Conservation (phyloP, 2,113 vertebrate genomes). For the Porphyrio hochstetteri region DNA sequence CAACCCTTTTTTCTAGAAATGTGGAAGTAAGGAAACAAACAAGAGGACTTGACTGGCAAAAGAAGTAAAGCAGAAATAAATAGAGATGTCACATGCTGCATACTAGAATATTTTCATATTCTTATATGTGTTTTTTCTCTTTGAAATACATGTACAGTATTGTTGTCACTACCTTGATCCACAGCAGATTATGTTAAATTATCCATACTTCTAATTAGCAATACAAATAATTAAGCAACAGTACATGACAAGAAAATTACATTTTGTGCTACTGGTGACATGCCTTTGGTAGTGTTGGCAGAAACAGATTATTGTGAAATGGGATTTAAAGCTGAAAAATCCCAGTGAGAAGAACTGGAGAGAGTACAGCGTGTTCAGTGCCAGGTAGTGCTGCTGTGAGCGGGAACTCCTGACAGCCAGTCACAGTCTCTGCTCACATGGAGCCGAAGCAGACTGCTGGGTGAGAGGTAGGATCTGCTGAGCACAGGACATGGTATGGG, state of each 20-base stretch:
- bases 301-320: conserved; percentile 26
- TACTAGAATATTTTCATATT: neutral
- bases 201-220: conserved; percentile 43
- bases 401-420: neutral
- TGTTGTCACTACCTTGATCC: neutral
- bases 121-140: neutral
- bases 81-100: neutral
- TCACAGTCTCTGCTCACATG: neutral
- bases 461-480: neutral
- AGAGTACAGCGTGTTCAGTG: neutral
- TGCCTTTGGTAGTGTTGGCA: conserved; percentile 26
- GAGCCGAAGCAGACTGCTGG: neutral
- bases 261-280: conserved; percentile 33
- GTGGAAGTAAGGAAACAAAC: neutral
- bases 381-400: neutral
- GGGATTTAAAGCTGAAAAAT: neutral
- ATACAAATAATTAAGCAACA: conserved; percentile 63
- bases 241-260: conserved; percentile 60
- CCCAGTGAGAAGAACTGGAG: neutral
- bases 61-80: neutral
- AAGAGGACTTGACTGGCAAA: neutral
- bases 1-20: neutral
- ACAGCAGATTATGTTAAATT: conserved; percentile 35
- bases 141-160: neutral
- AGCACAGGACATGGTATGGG: neutral